Evolutionary conservation across 2,797 vertebrate species (phyloP).

Genomic region (Clarias laeviceps): DNA sequence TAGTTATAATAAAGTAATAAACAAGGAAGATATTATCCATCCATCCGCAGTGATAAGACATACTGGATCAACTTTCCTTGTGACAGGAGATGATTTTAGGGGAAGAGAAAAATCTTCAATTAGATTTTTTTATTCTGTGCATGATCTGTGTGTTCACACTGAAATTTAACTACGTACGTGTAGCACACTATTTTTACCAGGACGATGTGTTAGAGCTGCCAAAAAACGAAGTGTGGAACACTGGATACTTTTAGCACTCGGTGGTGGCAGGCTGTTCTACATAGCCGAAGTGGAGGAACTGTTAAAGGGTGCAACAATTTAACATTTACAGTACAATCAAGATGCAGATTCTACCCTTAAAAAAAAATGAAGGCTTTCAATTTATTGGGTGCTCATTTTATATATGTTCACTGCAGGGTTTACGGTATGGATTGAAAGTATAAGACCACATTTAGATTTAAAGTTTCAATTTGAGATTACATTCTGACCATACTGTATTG

Average conservation of each 20-base stretch:
- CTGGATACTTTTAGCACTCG: background rate
- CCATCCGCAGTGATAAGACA: background rate
- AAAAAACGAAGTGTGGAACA: conserved; percentile 8
- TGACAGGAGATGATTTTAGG: background rate
- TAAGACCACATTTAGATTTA: background rate
- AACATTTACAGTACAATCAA: conserved; percentile 3
- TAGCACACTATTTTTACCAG: conserved; percentile 5
- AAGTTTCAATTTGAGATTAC: background rate
- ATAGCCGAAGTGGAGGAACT: background rate
- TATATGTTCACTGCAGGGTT: background rate
- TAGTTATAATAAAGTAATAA: too few relatives aligned
- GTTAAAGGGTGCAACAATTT: background rate
- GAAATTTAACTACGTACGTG: background rate
- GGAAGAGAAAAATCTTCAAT: background rate
- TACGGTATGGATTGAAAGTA: background rate
- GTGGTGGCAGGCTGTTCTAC: background rate
- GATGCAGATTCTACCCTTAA: too few relatives aligned
- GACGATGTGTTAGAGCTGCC: background rate
- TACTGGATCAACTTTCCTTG: background rate
- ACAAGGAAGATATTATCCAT: too few relatives aligned
- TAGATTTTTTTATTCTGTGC: background rate
- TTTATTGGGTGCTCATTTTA: background rate
- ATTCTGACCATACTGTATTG: background rate
- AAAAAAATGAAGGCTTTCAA: background rate
- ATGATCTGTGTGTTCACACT: background rate